Evolutionary conservation across 1,140 invertebrate genomes (phyloP).

Genomic region (Papilio aristodemus): DNA sequence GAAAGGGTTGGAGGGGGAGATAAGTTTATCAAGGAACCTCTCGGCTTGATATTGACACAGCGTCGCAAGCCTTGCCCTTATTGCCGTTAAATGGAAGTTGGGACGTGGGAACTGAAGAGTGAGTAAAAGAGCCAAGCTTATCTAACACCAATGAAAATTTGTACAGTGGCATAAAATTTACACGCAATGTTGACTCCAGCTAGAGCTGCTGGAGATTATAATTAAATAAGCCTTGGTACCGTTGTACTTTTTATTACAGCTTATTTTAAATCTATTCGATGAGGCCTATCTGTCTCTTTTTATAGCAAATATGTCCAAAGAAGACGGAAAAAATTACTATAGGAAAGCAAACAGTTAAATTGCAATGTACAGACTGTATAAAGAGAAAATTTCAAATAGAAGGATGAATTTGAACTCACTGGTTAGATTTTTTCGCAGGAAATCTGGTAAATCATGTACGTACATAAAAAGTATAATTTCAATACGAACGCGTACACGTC

Average conservation of each 20-base stretch:
- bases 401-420: too few relatives aligned
- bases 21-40: conserved; percentile 78
- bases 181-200: background rate
- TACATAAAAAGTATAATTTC: conserved; percentile 5
- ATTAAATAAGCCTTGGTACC: too few relatives aligned
- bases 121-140: conserved; percentile 55
- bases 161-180: background rate
- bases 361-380: too few relatives aligned
- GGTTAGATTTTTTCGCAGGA: too few relatives aligned
- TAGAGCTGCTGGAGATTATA: too few relatives aligned
- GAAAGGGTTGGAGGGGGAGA: conserved; percentile 50
- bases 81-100: conserved; percentile 73
- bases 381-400: too few relatives aligned
- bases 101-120: conserved; percentile 62
- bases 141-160: conserved; percentile 26
- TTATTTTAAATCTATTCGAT: too few relatives aligned
- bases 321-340: too few relatives aligned
- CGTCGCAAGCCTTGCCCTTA: conserved; percentile 70
- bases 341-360: too few relatives aligned
- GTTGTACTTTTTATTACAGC: too few relatives aligned
- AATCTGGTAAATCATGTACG: background rate
- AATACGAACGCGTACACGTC: conserved; percentile 33
- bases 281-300: too few relatives aligned
- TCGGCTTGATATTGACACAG: conserved; percentile 76
- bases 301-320: too few relatives aligned